Evolutionary conservation across 2,888 invertebrate species (phyloP), one percentile per base, ranked within the genome.

Genomic region (Thymelicus sylvestris): DNA sequence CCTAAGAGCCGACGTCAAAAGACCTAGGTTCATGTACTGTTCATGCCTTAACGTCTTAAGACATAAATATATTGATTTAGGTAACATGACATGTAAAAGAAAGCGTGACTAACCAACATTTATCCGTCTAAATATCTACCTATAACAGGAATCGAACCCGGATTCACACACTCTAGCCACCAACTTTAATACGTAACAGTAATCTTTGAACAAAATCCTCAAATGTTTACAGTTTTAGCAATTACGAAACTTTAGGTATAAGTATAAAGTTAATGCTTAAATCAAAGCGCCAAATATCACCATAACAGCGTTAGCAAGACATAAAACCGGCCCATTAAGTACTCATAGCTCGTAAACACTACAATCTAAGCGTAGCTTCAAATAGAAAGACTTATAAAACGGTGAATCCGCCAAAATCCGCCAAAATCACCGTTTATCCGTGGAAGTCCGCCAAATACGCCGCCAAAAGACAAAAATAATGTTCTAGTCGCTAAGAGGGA

Each of bases 381-480:
- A 68, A 68, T 68, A 69, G 64, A 65, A 69, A 65, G 64, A 65
- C 59, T 64, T 65, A 60, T 69, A 69, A 64, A 69, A 69, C 59
- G 24, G 59, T 59, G 59, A 59, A 69, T 69, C 69, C 59, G 59
- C 69, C 63, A 48, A 57, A 69, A 69, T 59, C 64, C 69, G 64
- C 64, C 59, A 24, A 69, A 69, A 69, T 24, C 69, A 59, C 69
- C 69, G 69, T 69, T 69, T 69, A 65, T 69, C 64, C 69, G 59
- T 69, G 69, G 70, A 70, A 70, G 70, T 65, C 70, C 70, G 83
- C 82, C 85, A 86, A 81, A 76, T 74, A 67, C 78, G 77, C 76
- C 78, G 75, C 80, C 82, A 83, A 83, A 85, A 83, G 81, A 79
- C 79, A 80, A 82, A 86, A 88, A 88, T 86, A 84, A 86, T 80